phyloP scores from a whole-genome alignment of 2,888 invertebrate genomes.

The Ophion obscuratus region DNA sequence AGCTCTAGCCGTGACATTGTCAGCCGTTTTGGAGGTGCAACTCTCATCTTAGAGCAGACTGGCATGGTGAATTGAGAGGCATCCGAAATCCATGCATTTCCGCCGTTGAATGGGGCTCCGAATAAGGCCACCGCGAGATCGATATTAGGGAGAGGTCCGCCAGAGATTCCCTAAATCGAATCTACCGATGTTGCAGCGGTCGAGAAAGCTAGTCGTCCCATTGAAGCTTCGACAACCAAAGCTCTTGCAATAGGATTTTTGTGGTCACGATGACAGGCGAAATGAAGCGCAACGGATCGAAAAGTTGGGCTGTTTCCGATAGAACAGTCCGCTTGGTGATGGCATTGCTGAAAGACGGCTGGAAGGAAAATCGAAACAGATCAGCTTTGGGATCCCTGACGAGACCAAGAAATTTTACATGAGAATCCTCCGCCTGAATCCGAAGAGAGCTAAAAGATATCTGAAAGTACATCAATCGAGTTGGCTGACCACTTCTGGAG shows the following conservation, averaged over 20 bases:
- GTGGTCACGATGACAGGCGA: neutral
- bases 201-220: neutral
- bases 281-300: neutral
- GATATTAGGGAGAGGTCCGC: neutral
- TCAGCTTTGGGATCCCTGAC: neutral
- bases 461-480: neutral
- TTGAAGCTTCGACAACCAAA: neutral
- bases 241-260: neutral
- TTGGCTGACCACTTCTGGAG: neutral
- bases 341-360: neutral
- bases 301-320: neutral
- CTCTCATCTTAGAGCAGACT: conserved; percentile 30
- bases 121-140: neutral
- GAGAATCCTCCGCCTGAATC: neutral
- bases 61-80: neutral
- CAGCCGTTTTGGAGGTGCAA: conserved; percentile 59
- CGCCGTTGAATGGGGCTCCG: neutral
- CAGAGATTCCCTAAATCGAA: neutral
- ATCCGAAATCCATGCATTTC: conserved; percentile 1
- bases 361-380: neutral
- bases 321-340: neutral
- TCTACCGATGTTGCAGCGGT: neutral
- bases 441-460: no score
- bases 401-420: neutral
- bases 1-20: conserved; percentile 61